Conservation (phyloP, 2,888 invertebrate species). For the Rhingia campestris region DNA sequence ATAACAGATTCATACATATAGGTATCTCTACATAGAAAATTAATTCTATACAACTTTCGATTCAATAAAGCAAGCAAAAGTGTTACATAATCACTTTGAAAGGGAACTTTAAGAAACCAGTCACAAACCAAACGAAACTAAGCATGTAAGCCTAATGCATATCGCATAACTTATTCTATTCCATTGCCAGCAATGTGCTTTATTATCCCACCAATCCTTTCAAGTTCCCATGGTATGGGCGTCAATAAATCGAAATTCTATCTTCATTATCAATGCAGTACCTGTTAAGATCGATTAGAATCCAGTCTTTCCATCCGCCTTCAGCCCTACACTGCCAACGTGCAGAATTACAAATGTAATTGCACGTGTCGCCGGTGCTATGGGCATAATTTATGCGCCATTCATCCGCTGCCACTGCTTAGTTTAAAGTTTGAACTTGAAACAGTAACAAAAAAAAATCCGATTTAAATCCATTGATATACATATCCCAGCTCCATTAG, state of each 20-base stretch:
- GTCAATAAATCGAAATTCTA: constrained; percentile 31
- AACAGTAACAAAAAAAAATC: constrained; percentile 36
- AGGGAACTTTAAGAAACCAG: constrained; percentile 35
- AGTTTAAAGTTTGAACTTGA: constrained; percentile 48
- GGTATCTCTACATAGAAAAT: too few relatives aligned
- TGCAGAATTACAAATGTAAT: constrained; percentile 60
- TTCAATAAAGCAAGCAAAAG: too few relatives aligned
- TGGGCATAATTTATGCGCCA: constrained; percentile 42
- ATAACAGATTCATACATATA: too few relatives aligned
- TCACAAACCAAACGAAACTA: constrained; percentile 25
- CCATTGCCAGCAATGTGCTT: constrained; percentile 15
- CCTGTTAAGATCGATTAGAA: constrained; percentile 53
- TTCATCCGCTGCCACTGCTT: constrained; percentile 1
- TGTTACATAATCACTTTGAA: too few relatives aligned
- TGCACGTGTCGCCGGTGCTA: constrained; percentile 44
- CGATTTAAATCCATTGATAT: constrained; percentile 6
- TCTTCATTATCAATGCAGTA: constrained; percentile 69
- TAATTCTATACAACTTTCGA: too few relatives aligned
- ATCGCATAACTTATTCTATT: constrained; percentile 34
- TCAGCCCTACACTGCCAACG: not conserved
- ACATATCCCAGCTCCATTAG: not conserved
- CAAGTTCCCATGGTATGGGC: constrained; percentile 42
- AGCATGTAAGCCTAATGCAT: constrained; percentile 19
- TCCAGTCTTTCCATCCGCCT: not conserved
- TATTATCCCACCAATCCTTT: constrained; percentile 14